Evolutionary conservation across 2,888 invertebrate genomes (phyloP).

Genomic region (Eupsilia transversa): DNA sequence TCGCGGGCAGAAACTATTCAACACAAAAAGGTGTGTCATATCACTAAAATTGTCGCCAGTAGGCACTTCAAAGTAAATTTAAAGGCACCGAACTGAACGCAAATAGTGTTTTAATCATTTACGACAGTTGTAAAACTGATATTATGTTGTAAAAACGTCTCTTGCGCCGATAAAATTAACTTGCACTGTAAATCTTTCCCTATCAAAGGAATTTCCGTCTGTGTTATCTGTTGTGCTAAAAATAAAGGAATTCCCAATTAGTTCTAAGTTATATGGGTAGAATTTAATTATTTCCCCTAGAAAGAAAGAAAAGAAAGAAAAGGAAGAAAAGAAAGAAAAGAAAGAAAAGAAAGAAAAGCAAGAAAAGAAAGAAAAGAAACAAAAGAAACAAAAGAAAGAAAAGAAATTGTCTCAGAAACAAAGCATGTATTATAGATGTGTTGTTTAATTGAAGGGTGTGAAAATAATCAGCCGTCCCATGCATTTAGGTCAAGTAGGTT

Average conservation of each 20-base stretch:
- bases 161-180: conserved; percentile 54
- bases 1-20: no score
- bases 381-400: neutral
- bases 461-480: no score
- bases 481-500: no score
- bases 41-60: conserved; percentile 17
- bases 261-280: no score
- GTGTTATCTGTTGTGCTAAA: conserved; percentile 38
- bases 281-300: neutral
- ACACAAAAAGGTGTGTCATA: conserved; percentile 21
- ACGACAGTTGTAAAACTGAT: conserved; percentile 67
- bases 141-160: conserved; percentile 62
- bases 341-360: no score
- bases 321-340: no score
- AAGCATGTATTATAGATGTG: no score
- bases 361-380: no score
- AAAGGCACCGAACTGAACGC: conserved; percentile 34
- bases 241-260: neutral
- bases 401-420: no score
- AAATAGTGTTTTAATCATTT: conserved; percentile 61
- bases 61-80: conserved; percentile 60
- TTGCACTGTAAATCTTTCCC: conserved; percentile 64
- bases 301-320: no score
- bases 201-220: conserved; percentile 64
- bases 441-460: no score